phyloP scores from a whole-genome alignment of 2,888 invertebrate genomes.

The Galeopsomyia nigrocyanea region DNA sequence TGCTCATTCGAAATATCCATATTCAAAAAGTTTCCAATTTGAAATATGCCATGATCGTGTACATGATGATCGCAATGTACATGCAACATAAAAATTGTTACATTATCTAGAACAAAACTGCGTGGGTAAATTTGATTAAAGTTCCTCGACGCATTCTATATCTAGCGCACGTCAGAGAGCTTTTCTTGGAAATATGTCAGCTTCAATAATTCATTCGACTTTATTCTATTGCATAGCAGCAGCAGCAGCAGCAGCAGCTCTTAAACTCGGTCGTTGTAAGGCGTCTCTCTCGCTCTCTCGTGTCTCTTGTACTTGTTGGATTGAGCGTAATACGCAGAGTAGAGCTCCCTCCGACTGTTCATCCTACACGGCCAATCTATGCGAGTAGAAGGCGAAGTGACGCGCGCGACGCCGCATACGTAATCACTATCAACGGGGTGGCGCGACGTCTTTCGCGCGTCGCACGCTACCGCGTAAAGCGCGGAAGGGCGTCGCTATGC shows the following conservation, averaged over 20 bases:
- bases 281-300: background rate
- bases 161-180: constrained; percentile 41
- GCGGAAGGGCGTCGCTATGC: constrained; percentile 6
- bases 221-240: background rate
- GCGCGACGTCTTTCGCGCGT: constrained; percentile 29
- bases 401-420: constrained; percentile 58
- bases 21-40: too few relatives aligned
- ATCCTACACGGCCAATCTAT: constrained; percentile 35
- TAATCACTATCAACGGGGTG: constrained; percentile 53
- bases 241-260: background rate
- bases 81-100: too few relatives aligned
- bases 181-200: too few relatives aligned
- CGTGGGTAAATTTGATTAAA: too few relatives aligned
- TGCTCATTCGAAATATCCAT: too few relatives aligned
- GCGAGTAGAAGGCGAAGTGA: constrained; percentile 50
- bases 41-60: too few relatives aligned
- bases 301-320: background rate
- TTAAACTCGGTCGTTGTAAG: background rate
- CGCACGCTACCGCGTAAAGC: constrained; percentile 18
- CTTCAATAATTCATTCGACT: too few relatives aligned
- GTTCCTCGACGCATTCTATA: constrained; percentile 4
- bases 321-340: constrained; percentile 24
- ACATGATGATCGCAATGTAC: too few relatives aligned
- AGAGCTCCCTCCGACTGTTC: background rate
- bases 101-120: too few relatives aligned